A percentile compares a stretch with the other conserved stretches of the same genome.
Conservation (phyloP, 2,113 vertebrate genomes). For the Peromyscus leucopus region DNA sequence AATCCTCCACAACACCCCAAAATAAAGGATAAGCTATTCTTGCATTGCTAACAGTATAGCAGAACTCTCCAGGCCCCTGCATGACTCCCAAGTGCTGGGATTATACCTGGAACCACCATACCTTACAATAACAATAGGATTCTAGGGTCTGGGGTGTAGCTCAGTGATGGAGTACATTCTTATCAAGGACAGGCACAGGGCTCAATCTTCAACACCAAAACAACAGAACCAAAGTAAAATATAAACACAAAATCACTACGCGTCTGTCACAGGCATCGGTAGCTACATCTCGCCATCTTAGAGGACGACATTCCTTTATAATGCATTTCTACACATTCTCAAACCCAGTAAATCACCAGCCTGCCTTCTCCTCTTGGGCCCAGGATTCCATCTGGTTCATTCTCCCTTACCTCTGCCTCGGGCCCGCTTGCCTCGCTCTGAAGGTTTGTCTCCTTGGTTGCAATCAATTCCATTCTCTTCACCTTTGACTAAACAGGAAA, state of each 20-base stretch:
- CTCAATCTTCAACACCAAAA: background rate
- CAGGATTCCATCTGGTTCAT: background rate
- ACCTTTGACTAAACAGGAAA: conserved; percentile 87
- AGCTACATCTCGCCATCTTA: background rate
- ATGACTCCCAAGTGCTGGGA: background rate
- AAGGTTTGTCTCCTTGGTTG: conserved; percentile 91
- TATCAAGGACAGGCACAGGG: no score
- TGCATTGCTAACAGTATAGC: background rate
- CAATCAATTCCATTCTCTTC: conserved; percentile 97
- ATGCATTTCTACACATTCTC: background rate
- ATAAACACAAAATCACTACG: background rate
- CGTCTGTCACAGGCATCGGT: background rate
- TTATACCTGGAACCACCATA: no score
- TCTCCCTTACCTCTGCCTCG: conserved; percentile 93
- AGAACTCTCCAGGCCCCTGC: background rate
- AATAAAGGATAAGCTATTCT: background rate
- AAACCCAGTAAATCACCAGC: background rate
- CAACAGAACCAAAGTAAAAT: background rate
- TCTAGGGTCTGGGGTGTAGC: background rate
- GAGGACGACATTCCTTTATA: background rate
- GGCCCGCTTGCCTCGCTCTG: conserved; percentile 93
- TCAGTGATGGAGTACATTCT: background rate
- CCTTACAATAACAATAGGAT: background rate
- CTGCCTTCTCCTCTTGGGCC: background rate
- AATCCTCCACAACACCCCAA: background rate